Percentiles rank a stretch among this genome's conserved stretches.
These are phyloP conservation scores for Alosa sapidissima DNA, from an alignment of 2,797 vertebrate species.

Conservation along the genomic window DNA sequence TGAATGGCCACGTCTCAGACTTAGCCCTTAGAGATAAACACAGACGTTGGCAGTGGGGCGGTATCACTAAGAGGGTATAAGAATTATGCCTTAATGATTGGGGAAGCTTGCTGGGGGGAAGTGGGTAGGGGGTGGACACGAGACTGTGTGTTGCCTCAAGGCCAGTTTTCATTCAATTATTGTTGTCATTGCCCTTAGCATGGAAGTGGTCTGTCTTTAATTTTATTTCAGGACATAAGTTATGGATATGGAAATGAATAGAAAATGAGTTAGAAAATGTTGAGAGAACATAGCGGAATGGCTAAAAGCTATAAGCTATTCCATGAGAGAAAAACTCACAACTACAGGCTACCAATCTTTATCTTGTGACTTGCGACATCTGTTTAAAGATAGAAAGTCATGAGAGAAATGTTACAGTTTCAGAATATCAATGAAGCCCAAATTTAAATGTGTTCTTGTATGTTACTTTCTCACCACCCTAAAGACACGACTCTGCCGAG, in stretches of 20 bases:
- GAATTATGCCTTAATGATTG: background rate
- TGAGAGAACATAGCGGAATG: background rate
- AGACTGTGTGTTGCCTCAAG: no score
- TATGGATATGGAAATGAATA: no score
- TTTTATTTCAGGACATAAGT: no score
- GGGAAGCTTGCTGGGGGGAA: background rate
- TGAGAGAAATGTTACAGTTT: background rate
- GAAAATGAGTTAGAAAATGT: background rate
- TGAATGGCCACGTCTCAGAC: background rate
- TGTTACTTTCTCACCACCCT: background rate
- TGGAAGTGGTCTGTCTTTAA: background rate
- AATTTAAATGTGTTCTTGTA: background rate
- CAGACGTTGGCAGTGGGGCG: background rate
- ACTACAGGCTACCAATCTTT: background rate
- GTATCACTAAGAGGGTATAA: background rate
- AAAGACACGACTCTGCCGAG: background rate
- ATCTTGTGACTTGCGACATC: background rate
- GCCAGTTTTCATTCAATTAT: background rate
- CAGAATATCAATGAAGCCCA: slow-evolving; percentile 1
- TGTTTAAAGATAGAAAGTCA: background rate
- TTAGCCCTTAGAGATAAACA: background rate
- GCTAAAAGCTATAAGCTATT: background rate
- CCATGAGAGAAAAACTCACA: background rate
- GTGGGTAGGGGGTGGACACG: background rate
- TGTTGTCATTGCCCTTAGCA: background rate